phyloP scores from a whole-genome alignment of 1,140 invertebrate species.

The Leptinotarsa undecemlineata region DNA sequence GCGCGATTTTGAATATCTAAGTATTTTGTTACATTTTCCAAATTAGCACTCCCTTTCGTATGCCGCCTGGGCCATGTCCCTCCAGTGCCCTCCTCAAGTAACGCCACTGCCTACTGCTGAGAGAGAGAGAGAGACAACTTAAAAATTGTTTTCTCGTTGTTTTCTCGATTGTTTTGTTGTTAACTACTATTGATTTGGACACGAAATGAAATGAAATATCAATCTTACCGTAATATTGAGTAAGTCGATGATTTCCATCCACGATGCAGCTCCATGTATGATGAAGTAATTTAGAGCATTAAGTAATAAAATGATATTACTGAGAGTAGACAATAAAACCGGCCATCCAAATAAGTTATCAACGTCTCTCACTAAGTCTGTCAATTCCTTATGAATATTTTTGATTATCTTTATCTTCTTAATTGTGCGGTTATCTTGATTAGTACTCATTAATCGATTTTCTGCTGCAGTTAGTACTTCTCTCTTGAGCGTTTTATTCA shows the following conservation, averaged over 20 bases:
- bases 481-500: not conserved
- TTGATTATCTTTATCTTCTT: constrained; percentile 1
- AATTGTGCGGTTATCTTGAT: not conserved
- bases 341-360: constrained; percentile 3
- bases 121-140: too few species aligned
- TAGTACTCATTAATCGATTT: not conserved
- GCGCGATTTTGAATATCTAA: too few species aligned
- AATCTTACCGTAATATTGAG: not conserved
- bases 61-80: too few species aligned
- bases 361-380: not conserved
- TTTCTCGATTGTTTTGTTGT: too few species aligned
- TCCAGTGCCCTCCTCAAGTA: too few species aligned
- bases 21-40: too few species aligned
- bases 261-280: not conserved
- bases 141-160: too few species aligned
- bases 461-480: not conserved
- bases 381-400: not conserved
- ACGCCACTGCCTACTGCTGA: too few species aligned
- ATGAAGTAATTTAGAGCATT: not conserved
- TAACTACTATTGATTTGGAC: too few species aligned
- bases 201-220: too few species aligned
- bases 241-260: not conserved
- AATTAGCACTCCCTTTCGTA: too few species aligned
- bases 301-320: not conserved
- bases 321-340: not conserved